Conservation (phyloP, 2,113 vertebrate genomes). For the Elaphurus davidianus region DNA sequence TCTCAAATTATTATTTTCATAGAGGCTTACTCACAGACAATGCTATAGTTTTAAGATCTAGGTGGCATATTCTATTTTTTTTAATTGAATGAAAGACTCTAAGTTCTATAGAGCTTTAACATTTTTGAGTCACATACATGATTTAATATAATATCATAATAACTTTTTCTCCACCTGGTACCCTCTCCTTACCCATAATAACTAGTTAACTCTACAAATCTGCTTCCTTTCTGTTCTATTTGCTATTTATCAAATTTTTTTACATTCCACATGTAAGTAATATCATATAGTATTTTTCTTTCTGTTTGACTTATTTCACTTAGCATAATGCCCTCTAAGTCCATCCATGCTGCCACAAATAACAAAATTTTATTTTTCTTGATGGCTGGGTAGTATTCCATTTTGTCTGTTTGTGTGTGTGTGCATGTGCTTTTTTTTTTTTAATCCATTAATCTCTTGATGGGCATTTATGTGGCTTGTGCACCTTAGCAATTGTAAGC, state of each 20-base stretch:
- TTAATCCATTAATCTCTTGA: background rate
- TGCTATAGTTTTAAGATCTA: background rate
- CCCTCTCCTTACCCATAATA: background rate
- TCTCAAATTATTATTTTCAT: background rate
- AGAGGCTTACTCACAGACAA: background rate
- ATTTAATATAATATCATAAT: background rate
- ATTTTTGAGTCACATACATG: background rate
- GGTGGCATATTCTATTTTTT: background rate
- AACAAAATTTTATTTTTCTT: background rate
- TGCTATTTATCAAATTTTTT: background rate
- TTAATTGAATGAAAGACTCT: background rate
- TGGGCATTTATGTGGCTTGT: background rate
- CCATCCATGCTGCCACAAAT: background rate
- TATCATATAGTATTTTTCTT: background rate
- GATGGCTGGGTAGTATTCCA: background rate
- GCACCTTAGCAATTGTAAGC: background rate
- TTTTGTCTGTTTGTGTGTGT: no score
- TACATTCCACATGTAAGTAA: background rate
- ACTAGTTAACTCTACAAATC: background rate
- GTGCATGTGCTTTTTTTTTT: no score
- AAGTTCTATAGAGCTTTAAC: background rate
- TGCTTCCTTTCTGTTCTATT: background rate
- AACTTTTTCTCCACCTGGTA: background rate
- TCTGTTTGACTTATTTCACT: background rate
- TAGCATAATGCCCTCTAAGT: background rate